phyloP scores from a whole-genome alignment of 1,140 invertebrate species.

The Diplogasteroides magnus region DNA sequence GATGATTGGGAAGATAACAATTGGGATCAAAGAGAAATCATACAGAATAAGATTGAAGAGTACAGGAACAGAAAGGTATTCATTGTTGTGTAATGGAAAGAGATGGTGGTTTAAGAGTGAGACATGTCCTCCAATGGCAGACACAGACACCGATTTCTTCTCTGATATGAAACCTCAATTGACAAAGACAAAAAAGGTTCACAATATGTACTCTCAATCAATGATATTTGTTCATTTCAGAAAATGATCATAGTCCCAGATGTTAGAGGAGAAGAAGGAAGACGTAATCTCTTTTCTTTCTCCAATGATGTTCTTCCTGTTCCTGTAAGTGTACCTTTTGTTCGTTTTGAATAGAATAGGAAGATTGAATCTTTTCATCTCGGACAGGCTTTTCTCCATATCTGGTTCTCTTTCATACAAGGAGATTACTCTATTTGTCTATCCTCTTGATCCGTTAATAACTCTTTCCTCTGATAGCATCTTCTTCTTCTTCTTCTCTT shows the following conservation, averaged over 20 bases:
- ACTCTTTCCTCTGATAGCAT: no score
- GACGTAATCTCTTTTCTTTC: conserved; percentile 22
- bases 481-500: no score
- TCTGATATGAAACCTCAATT: conserved; percentile 21
- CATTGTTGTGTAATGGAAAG: no score
- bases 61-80: conserved; percentile 22
- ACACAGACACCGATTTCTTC: conserved; percentile 25
- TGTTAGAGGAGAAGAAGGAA: no score
- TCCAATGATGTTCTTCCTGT: conserved; percentile 2
- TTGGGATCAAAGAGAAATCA: conserved; percentile 20
- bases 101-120: background rate
- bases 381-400: no score
- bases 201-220: no score
- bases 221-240: no score
- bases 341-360: background rate
- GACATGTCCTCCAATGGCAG: background rate
- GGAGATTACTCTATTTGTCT: no score
- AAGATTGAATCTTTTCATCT: no score
- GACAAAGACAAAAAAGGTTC: conserved; percentile 26
- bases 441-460: no score
- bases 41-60: conserved; percentile 27
- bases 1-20: conserved; percentile 10
- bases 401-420: no score
- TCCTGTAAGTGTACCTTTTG: conserved; percentile 7
- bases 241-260: no score